Evolutionary conservation across 2,888 invertebrate genomes (phyloP).

Genomic region (Dione juno): DNA sequence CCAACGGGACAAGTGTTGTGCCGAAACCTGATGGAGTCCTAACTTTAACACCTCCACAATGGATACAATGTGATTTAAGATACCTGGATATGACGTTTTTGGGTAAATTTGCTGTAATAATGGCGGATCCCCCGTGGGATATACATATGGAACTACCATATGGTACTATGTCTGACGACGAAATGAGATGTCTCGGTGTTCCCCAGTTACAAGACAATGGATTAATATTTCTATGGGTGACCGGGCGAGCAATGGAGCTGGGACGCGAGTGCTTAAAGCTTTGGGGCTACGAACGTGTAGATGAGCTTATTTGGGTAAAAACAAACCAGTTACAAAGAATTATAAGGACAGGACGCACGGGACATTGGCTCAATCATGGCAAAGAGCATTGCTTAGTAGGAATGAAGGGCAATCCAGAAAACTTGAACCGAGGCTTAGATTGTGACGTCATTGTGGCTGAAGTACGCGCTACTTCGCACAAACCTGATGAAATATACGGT

Average conservation of each 20-base stretch:
- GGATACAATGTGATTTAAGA: constrained; percentile 98
- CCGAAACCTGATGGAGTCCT: constrained; percentile 78
- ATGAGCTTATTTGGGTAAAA: constrained; percentile 99
- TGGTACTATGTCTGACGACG: constrained; percentile 99
- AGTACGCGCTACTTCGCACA: constrained; percentile 98
- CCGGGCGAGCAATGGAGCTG: constrained; percentile 97
- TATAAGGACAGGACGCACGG: constrained; percentile 97
- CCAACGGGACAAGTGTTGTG: constrained; percentile 63
- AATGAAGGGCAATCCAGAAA: constrained; percentile 96
- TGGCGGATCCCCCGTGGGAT: constrained; percentile 99
- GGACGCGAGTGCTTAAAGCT: constrained; percentile 97
- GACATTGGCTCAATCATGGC: constrained; percentile 99
- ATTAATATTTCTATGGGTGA: constrained; percentile 98
- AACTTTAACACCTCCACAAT: constrained; percentile 94
- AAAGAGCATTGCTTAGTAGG: constrained; percentile 98
- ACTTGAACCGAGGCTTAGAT: constrained; percentile 95
- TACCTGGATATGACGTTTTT: constrained; percentile 95
- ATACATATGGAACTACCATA: constrained; percentile 99
- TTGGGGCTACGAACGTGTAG: constrained; percentile 98
- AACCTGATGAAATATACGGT: constrained; percentile 99
- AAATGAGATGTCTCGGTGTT: constrained; percentile 97
- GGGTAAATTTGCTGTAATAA: constrained; percentile 99
- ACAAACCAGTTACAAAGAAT: constrained; percentile 98
- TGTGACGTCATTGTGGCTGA: constrained; percentile 99
- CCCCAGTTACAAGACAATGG: constrained; percentile 98